Conservation (phyloP, 2,797 vertebrate genomes). For the Myioborus melanocephalus region DNA sequence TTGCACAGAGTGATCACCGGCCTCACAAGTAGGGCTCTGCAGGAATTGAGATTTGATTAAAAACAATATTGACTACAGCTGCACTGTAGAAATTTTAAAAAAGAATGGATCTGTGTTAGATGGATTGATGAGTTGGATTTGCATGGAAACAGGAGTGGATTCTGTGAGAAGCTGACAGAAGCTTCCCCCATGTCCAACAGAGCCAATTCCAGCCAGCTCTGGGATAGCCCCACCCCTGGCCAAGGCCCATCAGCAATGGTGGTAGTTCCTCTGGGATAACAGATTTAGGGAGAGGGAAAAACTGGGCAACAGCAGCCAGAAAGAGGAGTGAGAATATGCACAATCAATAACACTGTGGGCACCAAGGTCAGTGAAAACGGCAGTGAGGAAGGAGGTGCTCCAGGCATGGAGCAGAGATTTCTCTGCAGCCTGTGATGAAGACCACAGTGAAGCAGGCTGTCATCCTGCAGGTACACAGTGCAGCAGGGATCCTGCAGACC, state of each 20-base stretch:
- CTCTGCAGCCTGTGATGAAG: neutral
- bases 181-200: neutral
- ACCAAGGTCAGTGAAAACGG: neutral
- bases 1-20: neutral
- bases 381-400: neutral
- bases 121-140: neutral
- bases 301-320: neutral
- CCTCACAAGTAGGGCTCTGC: neutral
- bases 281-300: neutral
- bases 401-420: neutral
- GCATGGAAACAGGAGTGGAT: neutral
- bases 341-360: neutral
- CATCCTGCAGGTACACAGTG: neutral
- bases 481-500: neutral
- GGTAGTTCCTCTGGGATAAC: neutral
- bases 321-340: neutral
- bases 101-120: neutral
- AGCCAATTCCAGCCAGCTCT: neutral
- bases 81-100: neutral
- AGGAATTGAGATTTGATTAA: neutral
- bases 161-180: neutral
- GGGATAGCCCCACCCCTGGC: too few relatives aligned
- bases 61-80: neutral
- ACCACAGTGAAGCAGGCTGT: neutral
- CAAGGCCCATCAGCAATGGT: neutral